These are phyloP conservation scores for Crossoptilon crossoptilon DNA, from an alignment of 2,797 vertebrate genomes.

Conservation along the genomic window DNA sequence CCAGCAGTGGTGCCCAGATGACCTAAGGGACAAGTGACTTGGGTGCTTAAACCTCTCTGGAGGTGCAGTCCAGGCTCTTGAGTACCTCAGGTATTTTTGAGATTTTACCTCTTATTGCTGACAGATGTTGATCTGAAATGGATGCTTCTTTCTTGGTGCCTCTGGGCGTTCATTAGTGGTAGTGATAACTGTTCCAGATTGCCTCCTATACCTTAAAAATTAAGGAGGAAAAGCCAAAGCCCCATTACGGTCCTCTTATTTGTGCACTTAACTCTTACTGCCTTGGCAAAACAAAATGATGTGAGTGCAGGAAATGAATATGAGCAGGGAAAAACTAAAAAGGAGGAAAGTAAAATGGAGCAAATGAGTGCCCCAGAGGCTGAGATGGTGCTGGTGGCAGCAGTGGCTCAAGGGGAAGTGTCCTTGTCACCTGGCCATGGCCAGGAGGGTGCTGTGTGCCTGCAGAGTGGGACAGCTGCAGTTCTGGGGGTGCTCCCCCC, in stretches of 20 bases:
- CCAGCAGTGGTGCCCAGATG: neutral
- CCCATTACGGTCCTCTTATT: neutral
- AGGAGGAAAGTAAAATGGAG: neutral
- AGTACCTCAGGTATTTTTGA: conserved; percentile 1
- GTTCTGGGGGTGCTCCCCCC: neutral
- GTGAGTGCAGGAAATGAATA: neutral
- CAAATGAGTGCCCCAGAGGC: neutral
- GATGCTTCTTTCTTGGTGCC: conserved; percentile 30
- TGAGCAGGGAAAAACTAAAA: neutral
- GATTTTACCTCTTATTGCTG: conserved; percentile 54
- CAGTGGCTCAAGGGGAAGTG: accelerated
- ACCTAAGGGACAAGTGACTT: neutral
- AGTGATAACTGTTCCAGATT: conserved; percentile 58
- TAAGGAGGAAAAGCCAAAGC: conserved; percentile 28
- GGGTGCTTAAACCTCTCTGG: neutral
- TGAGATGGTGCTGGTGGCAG: neutral
- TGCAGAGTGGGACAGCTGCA: neutral
- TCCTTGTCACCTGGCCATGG: neutral
- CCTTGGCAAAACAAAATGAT: neutral
- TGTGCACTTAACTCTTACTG: conserved; percentile 23
- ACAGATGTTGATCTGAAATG: conserved; percentile 66
- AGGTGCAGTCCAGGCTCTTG: neutral
- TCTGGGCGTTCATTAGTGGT: conserved; percentile 65
- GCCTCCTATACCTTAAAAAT: conserved; percentile 48
- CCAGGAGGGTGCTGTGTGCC: neutral